Base-by-base conservation (phyloP, 2,113 vertebrate species). In the Platysternon megacephalum region DNA sequence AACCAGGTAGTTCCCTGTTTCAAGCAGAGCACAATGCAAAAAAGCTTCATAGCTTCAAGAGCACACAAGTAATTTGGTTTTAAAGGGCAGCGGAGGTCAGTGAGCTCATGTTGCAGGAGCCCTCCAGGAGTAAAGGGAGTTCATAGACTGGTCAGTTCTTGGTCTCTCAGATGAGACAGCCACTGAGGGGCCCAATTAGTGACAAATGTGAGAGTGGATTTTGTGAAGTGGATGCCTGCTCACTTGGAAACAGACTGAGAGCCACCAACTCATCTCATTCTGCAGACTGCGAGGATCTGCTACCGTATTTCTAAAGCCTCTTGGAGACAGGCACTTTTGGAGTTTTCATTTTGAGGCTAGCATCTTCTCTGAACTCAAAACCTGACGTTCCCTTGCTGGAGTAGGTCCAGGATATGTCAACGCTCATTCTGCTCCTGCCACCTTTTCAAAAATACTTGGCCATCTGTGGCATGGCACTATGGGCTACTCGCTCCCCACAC, bases 101-200 rank as follows among this genome's bases (percentile, higher is more conserved):
- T 78, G 51, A 94, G 72, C 80, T 93, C 56, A 82, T 68, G 5
- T 72, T 74, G 24, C 24, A 74, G 52, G 22, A 92, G 55, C 29
- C 85, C 95, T 78, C 72, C 42, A 53, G 49, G 58, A 52, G 82
- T 85, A 86, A 83, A 78, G 68, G n/a, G 22, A 74, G 68, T 42
- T 74, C 7, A 76, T 29, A 17, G 56, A 87, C 58, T 13, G 6
- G 4, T 26, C 35, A 55, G 52, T 26, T 86, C 87, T 24, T 39
- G 85, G 58, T 53, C n/a, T 95, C 44, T 35, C 52, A 83, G 42
- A 2, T 1, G 0, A 87, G 74, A 46, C 39, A 85, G 49, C 0
- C 78, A 29, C 49, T 0, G 0, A 1, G 22, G 11, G 48, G n/a
- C 32, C 68, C 21, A 44, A 26, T 26, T 26, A 76, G 39, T 76